Evolutionary conservation across 2,888 invertebrate genomes (phyloP).

Genomic region (Calephelis perditalis): DNA sequence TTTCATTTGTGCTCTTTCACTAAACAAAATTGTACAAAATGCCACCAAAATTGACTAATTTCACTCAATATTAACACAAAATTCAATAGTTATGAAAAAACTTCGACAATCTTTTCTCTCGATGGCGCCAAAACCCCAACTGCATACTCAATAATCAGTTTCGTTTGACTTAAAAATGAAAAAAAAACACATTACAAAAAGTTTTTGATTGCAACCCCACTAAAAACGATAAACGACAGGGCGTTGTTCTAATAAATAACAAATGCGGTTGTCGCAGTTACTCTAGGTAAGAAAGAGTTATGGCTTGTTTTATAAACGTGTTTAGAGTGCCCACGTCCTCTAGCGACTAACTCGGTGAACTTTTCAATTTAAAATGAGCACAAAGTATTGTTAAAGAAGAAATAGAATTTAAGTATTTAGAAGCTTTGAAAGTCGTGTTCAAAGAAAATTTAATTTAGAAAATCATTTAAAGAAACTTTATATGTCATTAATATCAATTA

Average conservation of each 20-base stretch:
- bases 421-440: background rate
- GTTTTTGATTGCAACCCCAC: background rate
- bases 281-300: constrained; percentile 12
- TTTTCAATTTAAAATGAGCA: constrained; percentile 5
- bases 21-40: too few relatives aligned
- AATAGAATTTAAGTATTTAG: background rate
- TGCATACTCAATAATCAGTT: too few relatives aligned
- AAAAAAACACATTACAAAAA: too few relatives aligned
- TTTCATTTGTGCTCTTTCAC: too few relatives aligned
- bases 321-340: background rate
- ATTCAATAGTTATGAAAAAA: too few relatives aligned
- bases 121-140: too few relatives aligned
- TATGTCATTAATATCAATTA: too few relatives aligned
- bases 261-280: constrained; percentile 6
- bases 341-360: background rate
- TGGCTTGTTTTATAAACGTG: constrained; percentile 2
- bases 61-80: too few relatives aligned
- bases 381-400: background rate
- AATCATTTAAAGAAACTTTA: too few relatives aligned
- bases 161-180: too few relatives aligned
- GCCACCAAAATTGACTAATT: too few relatives aligned
- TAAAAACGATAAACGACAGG: background rate
- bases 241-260: constrained; percentile 11
- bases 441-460: background rate
- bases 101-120: too few relatives aligned